phyloP scores from a whole-genome alignment of 37 sponge, comb jelly and placozoan species.

The Cladorhizidae sp. region DNA sequence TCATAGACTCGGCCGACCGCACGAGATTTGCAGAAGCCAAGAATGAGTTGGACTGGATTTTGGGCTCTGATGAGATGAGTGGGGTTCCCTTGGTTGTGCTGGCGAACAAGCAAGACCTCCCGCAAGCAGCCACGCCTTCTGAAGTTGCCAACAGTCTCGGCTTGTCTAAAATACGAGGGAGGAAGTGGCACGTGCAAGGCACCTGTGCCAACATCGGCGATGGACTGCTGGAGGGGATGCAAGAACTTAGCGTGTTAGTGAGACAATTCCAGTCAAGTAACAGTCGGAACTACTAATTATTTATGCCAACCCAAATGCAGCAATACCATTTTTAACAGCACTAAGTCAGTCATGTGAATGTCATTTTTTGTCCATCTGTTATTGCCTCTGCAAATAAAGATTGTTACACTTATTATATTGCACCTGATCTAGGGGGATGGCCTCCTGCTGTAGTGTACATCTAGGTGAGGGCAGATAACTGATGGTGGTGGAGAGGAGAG shows the following conservation, averaged over 20 bases:
- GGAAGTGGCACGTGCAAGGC: conserved; percentile 86
- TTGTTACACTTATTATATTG: no score
- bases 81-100: conserved; percentile 81
- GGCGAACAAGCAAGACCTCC: conserved; percentile 93
- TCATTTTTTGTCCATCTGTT: no score
- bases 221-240: conserved; percentile 73
- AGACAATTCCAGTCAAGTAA: conserved; percentile 64
- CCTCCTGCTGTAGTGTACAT: no score
- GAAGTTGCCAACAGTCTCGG: conserved; percentile 69
- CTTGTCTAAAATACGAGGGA: conserved; percentile 44
- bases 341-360: no score
- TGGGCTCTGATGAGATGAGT: conserved; percentile 70
- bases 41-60: conserved; percentile 74
- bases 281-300: no score
- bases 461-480: no score
- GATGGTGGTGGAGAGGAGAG: no score
- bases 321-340: no score
- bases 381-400: no score
- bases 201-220: conserved; percentile 83
- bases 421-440: no score
- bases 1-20: conserved; percentile 81
- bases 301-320: no score
- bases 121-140: conserved; percentile 51
- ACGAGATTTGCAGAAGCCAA: conserved; percentile 48
- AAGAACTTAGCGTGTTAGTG: conserved; percentile 67